Evolutionary conservation across 2,113 vertebrate genomes (phyloP), one percentile per base, ranked within the genome.

Genomic region (Pithys albifrons): DNA sequence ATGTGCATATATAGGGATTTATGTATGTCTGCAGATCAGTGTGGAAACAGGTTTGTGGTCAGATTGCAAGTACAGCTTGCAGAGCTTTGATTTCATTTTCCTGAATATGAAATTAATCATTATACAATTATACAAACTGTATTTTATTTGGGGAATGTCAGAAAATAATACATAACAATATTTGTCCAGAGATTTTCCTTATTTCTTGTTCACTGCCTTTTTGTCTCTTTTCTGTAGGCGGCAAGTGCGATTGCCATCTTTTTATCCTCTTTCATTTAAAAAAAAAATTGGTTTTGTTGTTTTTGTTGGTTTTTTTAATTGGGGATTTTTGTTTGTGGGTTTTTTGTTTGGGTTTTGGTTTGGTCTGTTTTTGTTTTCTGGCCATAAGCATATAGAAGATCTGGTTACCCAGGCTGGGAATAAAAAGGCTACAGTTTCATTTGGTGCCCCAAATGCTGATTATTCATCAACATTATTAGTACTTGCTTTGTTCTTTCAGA

Each of bases 1-100:
- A 54, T 58, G n/a, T 15, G 5, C 65, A 20, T 7, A 10, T 67
- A 33, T 16, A 46, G 52, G 33, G 29, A 41, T 69, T 92, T 72
- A 46, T 0, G 0, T 51, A 48, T 48, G 28, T 25, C 39, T 29
- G 62, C n/a, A 65, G 35, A 57, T 76, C 59, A 57, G 20, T 27
- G 39, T 64, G 29, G 57, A 67, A 89, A 65, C 23, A 39, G 64
- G n/a, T 85, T 85, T 87, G 65, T 9, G 35, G 43, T 75, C 62
- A 73, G 46, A 45, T 49, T 76, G 29, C 24, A 86, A 66, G 31
- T 58, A 29, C 14, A 67, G 9, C 24, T 81, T 81, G 54, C 14
- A 49, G 2, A 75, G 35, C 23, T 55, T 69, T 85, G 39, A 1
- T 46, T 89, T 82, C 57, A 7, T 64, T 85, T 93, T 76, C 22